These are phyloP conservation scores for Lethrus apterus DNA, from an alignment of 1,140 invertebrate species.

Conservation along the genomic window DNA sequence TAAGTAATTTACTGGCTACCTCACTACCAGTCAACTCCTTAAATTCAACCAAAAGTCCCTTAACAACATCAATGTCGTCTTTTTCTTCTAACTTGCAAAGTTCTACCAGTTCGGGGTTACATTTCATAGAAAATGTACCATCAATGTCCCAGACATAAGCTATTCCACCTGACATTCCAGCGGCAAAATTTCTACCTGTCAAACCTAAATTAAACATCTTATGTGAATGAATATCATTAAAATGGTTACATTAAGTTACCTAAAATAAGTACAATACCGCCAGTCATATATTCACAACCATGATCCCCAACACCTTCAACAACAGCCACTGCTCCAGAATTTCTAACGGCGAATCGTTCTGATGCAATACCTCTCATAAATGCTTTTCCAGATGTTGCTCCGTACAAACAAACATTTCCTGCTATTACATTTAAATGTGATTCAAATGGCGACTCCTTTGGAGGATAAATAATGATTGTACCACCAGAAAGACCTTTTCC, in stretches of 20 bases:
- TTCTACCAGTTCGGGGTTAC: constrained; percentile 88
- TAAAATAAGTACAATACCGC: constrained; percentile 83
- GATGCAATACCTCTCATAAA: constrained; percentile 96
- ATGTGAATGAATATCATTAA: neutral
- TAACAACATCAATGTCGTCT: constrained; percentile 77
- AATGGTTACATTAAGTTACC: constrained; percentile 50
- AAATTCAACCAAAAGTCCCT: constrained; percentile 79
- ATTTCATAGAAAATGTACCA: constrained; percentile 76
- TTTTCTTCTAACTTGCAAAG: constrained; percentile 68
- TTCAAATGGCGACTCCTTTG: constrained; percentile 72
- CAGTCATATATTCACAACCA: constrained; percentile 99
- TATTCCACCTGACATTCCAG: constrained; percentile 73
- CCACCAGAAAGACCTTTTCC: constrained; percentile 88
- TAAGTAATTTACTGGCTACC: constrained; percentile 71
- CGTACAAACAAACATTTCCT: constrained; percentile 97
- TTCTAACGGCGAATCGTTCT: constrained; percentile 96
- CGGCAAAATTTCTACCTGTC: constrained; percentile 93
- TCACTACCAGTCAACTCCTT: constrained; percentile 82
- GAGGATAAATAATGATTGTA: constrained; percentile 89
- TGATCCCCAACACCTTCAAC: constrained; percentile 95
- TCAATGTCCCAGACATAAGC: constrained; percentile 92
- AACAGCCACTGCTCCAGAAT: constrained; percentile 91
- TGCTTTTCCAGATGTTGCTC: constrained; percentile 88
- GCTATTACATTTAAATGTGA: constrained; percentile 95
- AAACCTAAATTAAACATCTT: constrained; percentile 48